Conservation (phyloP, 2,113 vertebrate genomes). For the Gallinago media region DNA sequence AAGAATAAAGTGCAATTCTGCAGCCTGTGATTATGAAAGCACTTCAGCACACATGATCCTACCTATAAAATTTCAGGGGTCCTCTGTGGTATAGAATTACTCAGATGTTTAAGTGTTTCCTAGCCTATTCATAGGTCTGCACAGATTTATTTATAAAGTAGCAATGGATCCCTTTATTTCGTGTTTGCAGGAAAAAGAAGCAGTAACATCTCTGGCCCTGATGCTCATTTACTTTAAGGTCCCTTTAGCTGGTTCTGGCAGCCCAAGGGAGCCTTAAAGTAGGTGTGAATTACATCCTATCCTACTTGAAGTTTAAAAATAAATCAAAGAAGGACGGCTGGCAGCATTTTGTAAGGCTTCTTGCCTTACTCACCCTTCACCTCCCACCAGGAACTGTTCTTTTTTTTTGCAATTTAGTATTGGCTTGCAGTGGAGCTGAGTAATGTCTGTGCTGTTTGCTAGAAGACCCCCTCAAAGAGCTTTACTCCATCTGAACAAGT, state of each 20-base stretch:
- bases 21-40: neutral
- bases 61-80: neutral
- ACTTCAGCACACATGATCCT: neutral
- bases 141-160: neutral
- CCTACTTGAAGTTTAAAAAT: conserved; percentile 66
- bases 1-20: neutral
- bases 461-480: conserved; percentile 45
- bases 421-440: conserved; percentile 28
- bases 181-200: neutral
- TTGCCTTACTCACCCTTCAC: conserved; percentile 55
- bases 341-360: conserved; percentile 31
- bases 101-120: neutral
- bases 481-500: conserved; percentile 17
- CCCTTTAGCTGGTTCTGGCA: neutral
- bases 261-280: conserved; percentile 28
- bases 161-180: neutral
- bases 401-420: neutral
- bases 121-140: neutral
- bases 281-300: conserved; percentile 64
- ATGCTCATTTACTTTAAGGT: conserved; percentile 26
- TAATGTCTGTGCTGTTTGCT: conserved; percentile 28
- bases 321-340: conserved; percentile 24
- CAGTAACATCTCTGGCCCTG: conserved; percentile 17
- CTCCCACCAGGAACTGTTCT: conserved; percentile 50
- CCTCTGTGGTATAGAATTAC: neutral